These are phyloP conservation scores for Eupsilia transversa DNA, from an alignment of 2,888 invertebrate genomes.

Conservation along the genomic window DNA sequence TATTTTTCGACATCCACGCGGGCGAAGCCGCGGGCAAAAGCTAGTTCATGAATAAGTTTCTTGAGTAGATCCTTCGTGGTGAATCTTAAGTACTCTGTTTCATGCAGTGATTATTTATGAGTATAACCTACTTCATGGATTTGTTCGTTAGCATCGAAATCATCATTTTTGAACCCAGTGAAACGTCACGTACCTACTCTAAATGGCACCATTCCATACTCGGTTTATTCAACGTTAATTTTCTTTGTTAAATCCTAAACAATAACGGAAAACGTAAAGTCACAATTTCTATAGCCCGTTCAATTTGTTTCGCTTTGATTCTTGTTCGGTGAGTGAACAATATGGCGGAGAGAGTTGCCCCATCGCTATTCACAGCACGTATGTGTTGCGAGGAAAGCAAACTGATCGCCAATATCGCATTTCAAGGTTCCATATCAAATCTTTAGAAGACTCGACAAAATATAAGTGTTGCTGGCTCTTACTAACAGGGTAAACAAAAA, in stretches of 20 bases:
- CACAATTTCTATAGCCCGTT: slow-evolving; percentile 30
- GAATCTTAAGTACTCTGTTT: not conserved
- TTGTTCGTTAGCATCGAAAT: slow-evolving; percentile 1
- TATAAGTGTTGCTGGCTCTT: slow-evolving; percentile 11
- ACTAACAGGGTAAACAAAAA: not conserved
- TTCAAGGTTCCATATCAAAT: slow-evolving; percentile 62
- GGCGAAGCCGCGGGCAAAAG: too few species aligned
- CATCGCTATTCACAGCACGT: slow-evolving; percentile 60
- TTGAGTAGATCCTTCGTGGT: not conserved
- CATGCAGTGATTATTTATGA: not conserved
- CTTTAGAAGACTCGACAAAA: slow-evolving; percentile 31
- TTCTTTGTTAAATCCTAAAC: slow-evolving; percentile 6
- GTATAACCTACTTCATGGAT: not conserved
- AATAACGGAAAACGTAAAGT: slow-evolving; percentile 30
- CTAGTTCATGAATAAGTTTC: too few species aligned
- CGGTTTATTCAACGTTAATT: slow-evolving; percentile 13
- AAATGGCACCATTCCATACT: not conserved
- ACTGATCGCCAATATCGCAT: slow-evolving; percentile 58
- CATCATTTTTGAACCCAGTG: not conserved
- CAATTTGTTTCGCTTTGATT: slow-evolving; percentile 49
- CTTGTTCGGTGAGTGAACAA: slow-evolving; percentile 47
- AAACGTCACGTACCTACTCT: not conserved
- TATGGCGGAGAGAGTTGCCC: slow-evolving; percentile 49
- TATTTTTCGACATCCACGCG: too few species aligned
- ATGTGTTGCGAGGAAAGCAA: slow-evolving; percentile 55